Evolutionary conservation across 2,797 vertebrate species (phyloP).

Genomic region (Etheostoma perlongum): DNA sequence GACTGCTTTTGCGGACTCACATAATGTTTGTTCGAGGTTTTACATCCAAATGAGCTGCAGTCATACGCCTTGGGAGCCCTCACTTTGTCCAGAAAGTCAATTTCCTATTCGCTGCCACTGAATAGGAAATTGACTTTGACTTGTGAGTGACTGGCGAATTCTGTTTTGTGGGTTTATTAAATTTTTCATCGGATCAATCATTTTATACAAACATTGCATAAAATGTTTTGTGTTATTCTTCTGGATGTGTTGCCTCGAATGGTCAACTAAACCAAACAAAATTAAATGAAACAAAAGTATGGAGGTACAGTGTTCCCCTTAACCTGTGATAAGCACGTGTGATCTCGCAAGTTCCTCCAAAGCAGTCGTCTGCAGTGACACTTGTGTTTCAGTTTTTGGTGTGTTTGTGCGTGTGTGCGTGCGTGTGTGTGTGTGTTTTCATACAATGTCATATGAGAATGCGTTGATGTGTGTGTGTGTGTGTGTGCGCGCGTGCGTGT

Average conservation of each 20-base stretch:
- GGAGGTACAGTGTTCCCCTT: background rate
- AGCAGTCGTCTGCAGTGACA: conserved; percentile 12
- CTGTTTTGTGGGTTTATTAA: conserved; percentile 60
- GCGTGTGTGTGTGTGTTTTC: too few relatives aligned
- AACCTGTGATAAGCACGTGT: conserved; percentile 20
- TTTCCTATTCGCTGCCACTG: conserved; percentile 56
- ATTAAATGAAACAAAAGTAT: conserved; percentile 33
- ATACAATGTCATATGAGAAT: too few relatives aligned
- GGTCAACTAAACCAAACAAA: conserved; percentile 33
- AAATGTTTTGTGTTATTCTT: conserved; percentile 24
- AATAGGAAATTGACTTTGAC: conserved; percentile 71
- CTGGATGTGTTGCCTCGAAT: conserved; percentile 2
- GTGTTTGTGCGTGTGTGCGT: too few relatives aligned
- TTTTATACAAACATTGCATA: conserved; percentile 50
- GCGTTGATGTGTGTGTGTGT: too few relatives aligned
- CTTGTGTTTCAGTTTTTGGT: too few relatives aligned
- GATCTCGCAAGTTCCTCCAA: conserved; percentile 23
- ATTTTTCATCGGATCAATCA: conserved; percentile 62
- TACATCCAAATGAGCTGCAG: conserved; percentile 71
- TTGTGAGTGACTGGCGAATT: conserved; percentile 56
- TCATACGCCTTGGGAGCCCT: conserved; percentile 51
- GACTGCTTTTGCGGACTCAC: conserved; percentile 59
- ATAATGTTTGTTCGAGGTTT: conserved; percentile 72
- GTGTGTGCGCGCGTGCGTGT: too few relatives aligned
- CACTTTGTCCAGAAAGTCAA: conserved; percentile 72